Percentiles rank a stretch among this genome's conserved stretches.
phyloP scores from a whole-genome alignment of 2,797 vertebrate species.

The Microcaecilia unicolor region DNA sequence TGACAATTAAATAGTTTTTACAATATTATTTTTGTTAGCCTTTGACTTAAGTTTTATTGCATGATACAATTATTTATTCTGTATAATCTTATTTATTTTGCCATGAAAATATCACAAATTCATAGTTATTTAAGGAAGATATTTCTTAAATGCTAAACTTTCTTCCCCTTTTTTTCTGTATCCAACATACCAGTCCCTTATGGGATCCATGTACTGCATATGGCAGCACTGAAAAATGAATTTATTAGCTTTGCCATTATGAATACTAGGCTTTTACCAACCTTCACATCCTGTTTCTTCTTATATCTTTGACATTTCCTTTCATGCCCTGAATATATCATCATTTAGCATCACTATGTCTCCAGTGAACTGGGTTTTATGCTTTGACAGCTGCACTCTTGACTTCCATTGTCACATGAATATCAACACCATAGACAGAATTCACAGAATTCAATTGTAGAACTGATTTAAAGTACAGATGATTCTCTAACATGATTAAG shows the following conservation, averaged over 20 bases:
- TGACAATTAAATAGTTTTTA: too few species aligned
- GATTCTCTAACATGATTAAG: constrained; percentile 15
- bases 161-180: too few species aligned
- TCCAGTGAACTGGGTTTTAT: neutral
- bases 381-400: constrained; percentile 5
- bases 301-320: neutral
- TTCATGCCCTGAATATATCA: neutral
- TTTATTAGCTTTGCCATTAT: neutral
- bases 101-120: too few species aligned
- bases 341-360: neutral
- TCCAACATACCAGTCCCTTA: too few species aligned
- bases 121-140: too few species aligned
- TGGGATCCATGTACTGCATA: too few species aligned
- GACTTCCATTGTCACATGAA: neutral
- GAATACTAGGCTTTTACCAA: neutral
- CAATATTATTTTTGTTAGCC: too few species aligned
- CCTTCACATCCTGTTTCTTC: neutral
- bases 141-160: too few species aligned
- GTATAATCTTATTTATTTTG: too few species aligned
- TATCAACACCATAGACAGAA: constrained; percentile 5
- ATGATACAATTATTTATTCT: too few species aligned
- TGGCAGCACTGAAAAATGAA: too few species aligned
- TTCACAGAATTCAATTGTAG: constrained; percentile 20
- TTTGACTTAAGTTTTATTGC: too few species aligned
- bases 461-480: constrained; percentile 17